Evolutionary conservation across 1,140 invertebrate species (phyloP).

Genomic region (Leptonema lineaticorne): DNA sequence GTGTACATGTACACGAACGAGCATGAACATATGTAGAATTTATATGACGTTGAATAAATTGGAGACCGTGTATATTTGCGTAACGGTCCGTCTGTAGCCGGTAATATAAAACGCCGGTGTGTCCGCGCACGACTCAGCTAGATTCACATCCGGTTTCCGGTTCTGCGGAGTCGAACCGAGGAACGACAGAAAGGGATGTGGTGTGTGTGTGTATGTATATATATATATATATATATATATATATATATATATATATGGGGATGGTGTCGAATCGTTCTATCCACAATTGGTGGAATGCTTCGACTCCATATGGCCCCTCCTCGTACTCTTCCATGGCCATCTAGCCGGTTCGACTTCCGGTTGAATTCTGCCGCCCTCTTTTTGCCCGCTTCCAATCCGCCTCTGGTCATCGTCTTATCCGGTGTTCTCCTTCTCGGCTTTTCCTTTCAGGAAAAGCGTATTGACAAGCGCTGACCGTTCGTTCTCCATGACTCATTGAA

Average conservation of each 20-base stretch:
- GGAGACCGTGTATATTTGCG: neutral
- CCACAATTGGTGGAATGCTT: slow-evolving; percentile 8
- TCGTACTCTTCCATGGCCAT: neutral
- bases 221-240: no score
- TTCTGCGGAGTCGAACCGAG: slow-evolving; percentile 7
- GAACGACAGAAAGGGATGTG: slow-evolving; percentile 10
- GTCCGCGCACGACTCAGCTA: slow-evolving; percentile 40
- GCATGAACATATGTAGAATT: neutral
- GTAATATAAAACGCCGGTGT: slow-evolving; percentile 40
- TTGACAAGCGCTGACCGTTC: slow-evolving; percentile 35
- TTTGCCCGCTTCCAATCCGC: neutral
- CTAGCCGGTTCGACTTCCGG: neutral
- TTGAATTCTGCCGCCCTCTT: neutral
- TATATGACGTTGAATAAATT: neutral
- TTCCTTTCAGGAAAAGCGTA: slow-evolving; percentile 23
- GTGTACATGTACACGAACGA: no score
- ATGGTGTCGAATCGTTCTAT: neutral
- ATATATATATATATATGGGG: no score
- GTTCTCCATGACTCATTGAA: slow-evolving; percentile 31
- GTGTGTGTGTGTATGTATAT: no score
- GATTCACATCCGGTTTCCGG: slow-evolving; percentile 41
- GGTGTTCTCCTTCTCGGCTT: slow-evolving; percentile 14
- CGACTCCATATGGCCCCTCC: neutral
- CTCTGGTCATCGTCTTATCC: slow-evolving; percentile 31
- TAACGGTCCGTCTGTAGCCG: slow-evolving; percentile 7